These are phyloP conservation scores for Chalcosyrphus nemorum DNA, from an alignment of 2,888 invertebrate species.

Conservation along the genomic window DNA sequence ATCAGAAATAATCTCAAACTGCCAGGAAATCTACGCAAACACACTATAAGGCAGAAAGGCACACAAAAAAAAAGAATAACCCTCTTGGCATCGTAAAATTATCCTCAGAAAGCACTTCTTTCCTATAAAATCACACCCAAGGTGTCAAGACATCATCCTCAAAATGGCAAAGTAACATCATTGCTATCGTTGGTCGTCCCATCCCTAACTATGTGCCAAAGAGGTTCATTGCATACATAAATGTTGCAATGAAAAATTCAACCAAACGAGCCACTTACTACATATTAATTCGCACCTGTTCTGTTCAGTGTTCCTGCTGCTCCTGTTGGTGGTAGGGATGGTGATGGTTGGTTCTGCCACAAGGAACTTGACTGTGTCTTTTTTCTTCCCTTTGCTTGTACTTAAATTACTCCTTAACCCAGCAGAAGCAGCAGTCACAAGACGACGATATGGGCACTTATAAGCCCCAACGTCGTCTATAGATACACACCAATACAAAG, in stretches of 20 bases:
- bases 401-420: conserved; percentile 70
- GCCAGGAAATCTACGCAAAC: conserved; percentile 1
- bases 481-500: conserved; percentile 20
- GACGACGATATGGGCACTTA: conserved; percentile 50
- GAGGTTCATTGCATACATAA: conserved; percentile 73
- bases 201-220: conserved; percentile 66
- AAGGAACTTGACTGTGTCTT: conserved; percentile 12
- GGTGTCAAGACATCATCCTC: conserved; percentile 62
- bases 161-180: conserved; percentile 57
- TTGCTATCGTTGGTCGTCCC: conserved; percentile 19
- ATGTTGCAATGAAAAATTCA: conserved; percentile 69
- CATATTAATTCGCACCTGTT: conserved; percentile 73
- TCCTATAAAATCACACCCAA: conserved; percentile 65
- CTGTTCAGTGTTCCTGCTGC: conserved; percentile 24
- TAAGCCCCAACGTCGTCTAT: conserved; percentile 39
- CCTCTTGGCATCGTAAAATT: conserved; percentile 22
- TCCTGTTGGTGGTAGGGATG: not conserved
- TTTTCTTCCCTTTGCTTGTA: conserved; percentile 14
- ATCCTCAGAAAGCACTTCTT: conserved; percentile 25
- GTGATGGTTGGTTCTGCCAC: conserved; percentile 7
- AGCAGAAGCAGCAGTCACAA: conserved; percentile 48
- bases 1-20: conserved; percentile 23
- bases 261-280: conserved; percentile 71
- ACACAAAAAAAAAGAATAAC: not conserved
- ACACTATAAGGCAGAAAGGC: conserved; percentile 1